Evolutionary conservation across 2,113 vertebrate genomes (phyloP).

Genomic region (Stomatorhinus ivindoensis): DNA sequence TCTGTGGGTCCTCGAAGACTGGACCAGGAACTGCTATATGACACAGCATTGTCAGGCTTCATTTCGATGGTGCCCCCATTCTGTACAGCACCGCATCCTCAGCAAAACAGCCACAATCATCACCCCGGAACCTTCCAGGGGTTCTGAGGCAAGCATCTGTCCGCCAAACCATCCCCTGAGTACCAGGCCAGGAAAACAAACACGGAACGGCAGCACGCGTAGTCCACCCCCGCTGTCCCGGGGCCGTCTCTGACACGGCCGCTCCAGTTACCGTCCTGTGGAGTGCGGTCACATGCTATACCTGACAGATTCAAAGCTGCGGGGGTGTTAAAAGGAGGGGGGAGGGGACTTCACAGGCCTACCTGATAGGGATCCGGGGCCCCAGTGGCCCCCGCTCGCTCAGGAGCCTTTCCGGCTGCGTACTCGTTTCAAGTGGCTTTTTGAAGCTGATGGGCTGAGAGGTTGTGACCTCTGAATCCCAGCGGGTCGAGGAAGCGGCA

Average conservation of each 20-base stretch:
- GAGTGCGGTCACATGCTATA: neutral
- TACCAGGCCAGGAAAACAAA: constrained; percentile 43
- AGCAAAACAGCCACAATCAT: neutral
- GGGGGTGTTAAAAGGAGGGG: constrained; percentile 48
- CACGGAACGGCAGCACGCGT: constrained; percentile 47
- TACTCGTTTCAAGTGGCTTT: constrained; percentile 59
- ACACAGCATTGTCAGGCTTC: constrained; percentile 2
- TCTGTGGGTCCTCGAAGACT: neutral
- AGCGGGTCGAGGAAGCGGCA: constrained; percentile 44
- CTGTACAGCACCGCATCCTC: neutral
- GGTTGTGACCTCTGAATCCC: constrained; percentile 61
- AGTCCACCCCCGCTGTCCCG: constrained; percentile 40
- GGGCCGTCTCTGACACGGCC: constrained; percentile 35
- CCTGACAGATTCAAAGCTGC: constrained; percentile 53
- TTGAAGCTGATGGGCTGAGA: constrained; percentile 61
- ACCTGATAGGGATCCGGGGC: constrained; percentile 66
- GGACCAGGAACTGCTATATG: neutral
- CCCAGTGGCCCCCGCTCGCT: constrained; percentile 49
- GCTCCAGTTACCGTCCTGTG: neutral
- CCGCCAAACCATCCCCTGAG: constrained; percentile 41
- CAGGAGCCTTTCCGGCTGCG: constrained; percentile 54
- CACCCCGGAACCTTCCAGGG: constrained; percentile 21
- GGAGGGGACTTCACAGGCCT: constrained; percentile 60
- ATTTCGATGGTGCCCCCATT: neutral
- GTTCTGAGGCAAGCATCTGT: constrained; percentile 27